Conservation (phyloP, 2,888 invertebrate genomes). For the Sminthurinus aureus region DNA sequence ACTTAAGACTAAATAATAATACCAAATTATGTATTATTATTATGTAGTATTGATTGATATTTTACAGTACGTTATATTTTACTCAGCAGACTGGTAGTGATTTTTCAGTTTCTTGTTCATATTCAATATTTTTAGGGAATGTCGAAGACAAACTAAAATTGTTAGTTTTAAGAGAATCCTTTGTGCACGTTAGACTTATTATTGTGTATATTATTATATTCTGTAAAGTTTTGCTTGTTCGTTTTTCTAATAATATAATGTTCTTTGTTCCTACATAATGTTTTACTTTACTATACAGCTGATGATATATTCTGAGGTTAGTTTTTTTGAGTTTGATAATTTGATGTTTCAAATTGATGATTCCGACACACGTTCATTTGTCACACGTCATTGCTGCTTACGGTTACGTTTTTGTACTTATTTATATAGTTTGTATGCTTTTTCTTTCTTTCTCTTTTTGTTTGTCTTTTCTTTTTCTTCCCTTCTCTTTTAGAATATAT, state of each 20-base stretch:
- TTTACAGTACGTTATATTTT: background rate
- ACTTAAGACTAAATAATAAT: background rate
- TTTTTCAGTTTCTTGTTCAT: too few relatives aligned
- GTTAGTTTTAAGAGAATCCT: background rate
- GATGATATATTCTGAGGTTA: too few relatives aligned
- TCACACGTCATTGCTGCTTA: slow-evolving; percentile 21
- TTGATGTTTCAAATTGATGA: background rate
- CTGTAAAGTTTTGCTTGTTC: background rate
- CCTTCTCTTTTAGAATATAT: too few relatives aligned
- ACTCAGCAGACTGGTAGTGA: background rate
- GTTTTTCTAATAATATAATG: background rate
- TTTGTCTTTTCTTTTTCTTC: too few relatives aligned
- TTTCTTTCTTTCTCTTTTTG: too few relatives aligned
- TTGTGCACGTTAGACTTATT: background rate
- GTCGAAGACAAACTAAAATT: too few relatives aligned
- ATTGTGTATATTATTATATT: background rate
- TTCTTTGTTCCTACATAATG: too few relatives aligned
- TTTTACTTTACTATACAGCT: too few relatives aligned
- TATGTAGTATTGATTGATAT: background rate
- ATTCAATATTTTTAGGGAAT: too few relatives aligned
- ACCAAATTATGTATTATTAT: background rate
- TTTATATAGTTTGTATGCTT: too few relatives aligned
- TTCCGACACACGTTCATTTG: slow-evolving; percentile 39
- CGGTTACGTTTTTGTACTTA: background rate
- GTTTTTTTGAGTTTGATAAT: too few relatives aligned